Evolutionary conservation across 1,140 invertebrate genomes (phyloP), one percentile per base, ranked within the genome.

Genomic region (Leucophenga varia): DNA sequence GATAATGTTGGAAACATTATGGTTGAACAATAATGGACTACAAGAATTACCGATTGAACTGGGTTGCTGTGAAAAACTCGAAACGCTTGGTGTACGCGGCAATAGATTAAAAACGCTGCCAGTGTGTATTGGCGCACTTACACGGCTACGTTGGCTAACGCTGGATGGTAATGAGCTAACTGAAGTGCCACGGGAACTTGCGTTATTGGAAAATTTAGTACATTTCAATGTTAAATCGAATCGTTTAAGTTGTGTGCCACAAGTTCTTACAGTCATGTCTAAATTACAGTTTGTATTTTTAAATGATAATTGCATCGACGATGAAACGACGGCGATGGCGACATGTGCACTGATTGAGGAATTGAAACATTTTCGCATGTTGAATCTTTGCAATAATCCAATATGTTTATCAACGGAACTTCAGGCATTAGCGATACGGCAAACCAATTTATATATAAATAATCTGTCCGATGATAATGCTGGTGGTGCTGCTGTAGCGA

Each of bases 1-100:
- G 56, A 79, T 76, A n/a, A 80, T 81, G 44, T 72, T 95, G 42
- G 91, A 92, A 72, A 83, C 84, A 40, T 80, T 95, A 39, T 86
- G 84, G 77, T 79, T 90, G 41, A 85, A 86, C 57, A 79, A 79
- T 43, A 86, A 80, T 25, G 74, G 65, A 14, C 53, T 82, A 20
- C 52, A 49, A 16, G 74, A 75, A 46, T 72, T 92, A 37, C 89
- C 89, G 5, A 75, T 79, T 35, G 84, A 88, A 57, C 82, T 92
- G 42, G 82, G 84, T 1, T 81, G 82, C 43, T 78, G 92, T 47
- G 78, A 78, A 34, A 87, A 87, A 57, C 75, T 94, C 13, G 88
- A 94, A 68, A 85, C 82, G 1, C 78, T 86, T 50, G 83, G 83
- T 10, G 80, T 80, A 5, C 72, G 81, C 28, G 79, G 80, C n/a